A percentile compares a stretch with the other conserved stretches of the same genome.
phyloP scores from a whole-genome alignment of 1,140 invertebrate species.

The Brachionus rubens region DNA sequence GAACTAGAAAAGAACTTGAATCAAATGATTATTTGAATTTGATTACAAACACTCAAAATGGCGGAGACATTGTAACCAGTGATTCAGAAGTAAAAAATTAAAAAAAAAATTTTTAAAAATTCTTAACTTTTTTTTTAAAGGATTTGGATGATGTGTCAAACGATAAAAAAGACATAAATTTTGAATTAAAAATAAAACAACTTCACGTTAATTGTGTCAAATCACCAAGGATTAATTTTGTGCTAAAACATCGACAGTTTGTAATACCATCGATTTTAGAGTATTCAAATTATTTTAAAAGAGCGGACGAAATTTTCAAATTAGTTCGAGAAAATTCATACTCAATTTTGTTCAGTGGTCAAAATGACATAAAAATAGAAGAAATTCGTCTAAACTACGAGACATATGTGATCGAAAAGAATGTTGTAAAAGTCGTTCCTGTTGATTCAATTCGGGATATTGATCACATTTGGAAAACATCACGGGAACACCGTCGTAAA shows the following conservation, averaged over 20 bases:
- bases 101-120: not conserved
- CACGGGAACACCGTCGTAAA: not conserved
- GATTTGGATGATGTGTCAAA: not conserved
- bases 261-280: not conserved
- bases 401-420: not conserved
- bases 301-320: not conserved
- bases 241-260: not conserved
- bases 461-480: too few relatives aligned
- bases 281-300: not conserved
- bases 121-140: not conserved
- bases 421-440: not conserved
- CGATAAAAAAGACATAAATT: not conserved
- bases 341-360: not conserved
- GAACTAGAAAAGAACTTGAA: too few relatives aligned
- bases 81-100: too few relatives aligned
- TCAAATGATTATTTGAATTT: too few relatives aligned
- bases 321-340: not conserved
- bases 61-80: too few relatives aligned
- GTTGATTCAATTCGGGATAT: not conserved
- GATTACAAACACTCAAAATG: too few relatives aligned
- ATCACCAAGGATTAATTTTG: not conserved
- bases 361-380: not conserved
- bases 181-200: not conserved
- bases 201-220: constrained; percentile 10
- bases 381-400: not conserved